phyloP scores from a whole-genome alignment of 2,113 vertebrate species.

The Anseranas semipalmata region DNA sequence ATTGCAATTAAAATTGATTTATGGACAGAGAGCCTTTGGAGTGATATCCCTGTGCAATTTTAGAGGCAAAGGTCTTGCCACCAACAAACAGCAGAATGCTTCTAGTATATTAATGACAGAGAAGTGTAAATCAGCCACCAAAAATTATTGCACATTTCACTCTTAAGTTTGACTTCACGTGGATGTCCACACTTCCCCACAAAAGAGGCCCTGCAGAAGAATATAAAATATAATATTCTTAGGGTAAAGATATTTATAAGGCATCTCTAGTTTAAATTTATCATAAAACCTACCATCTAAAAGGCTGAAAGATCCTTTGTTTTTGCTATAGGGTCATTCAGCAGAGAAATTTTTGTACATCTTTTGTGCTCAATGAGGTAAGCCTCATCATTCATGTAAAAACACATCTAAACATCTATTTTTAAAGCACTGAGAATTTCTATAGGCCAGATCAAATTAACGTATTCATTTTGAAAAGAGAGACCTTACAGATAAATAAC shows the following conservation, averaged over 20 bases:
- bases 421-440: background rate
- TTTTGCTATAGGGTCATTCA: background rate
- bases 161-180: background rate
- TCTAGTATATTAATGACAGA: slow-evolving; percentile 24
- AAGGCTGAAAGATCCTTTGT: background rate
- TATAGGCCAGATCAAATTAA: background rate
- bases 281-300: background rate
- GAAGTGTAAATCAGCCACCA: slow-evolving; percentile 34
- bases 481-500: background rate
- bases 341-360: background rate
- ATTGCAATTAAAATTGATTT: slow-evolving; percentile 53
- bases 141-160: background rate
- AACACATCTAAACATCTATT: background rate
- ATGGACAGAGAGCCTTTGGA: slow-evolving; percentile 25
- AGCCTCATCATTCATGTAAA: background rate
- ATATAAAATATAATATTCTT: background rate
- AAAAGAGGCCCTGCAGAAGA: background rate
- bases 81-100: slow-evolving; percentile 37
- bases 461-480: background rate
- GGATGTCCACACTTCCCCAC: rapidly evolving
- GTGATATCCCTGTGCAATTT: slow-evolving; percentile 61
- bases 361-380: background rate
- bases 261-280: background rate
- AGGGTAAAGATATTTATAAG: background rate
- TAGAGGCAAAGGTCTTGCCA: slow-evolving; percentile 50